phyloP scores from a whole-genome alignment of 1,140 invertebrate species.

The Choristoneura fumiferana region DNA sequence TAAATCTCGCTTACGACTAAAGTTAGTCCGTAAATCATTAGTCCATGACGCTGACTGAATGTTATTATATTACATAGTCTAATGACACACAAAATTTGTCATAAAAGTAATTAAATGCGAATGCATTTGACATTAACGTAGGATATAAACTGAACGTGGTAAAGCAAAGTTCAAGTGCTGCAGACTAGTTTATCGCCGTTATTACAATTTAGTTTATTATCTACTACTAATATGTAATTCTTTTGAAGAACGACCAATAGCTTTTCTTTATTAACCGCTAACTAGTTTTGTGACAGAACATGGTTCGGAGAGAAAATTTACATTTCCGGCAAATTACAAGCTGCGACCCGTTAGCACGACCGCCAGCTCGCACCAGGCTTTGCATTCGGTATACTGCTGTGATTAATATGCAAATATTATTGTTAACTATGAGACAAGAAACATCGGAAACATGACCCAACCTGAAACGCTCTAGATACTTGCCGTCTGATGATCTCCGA shows the following conservation, averaged over 20 bases:
- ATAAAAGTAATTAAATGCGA: slow-evolving; percentile 46
- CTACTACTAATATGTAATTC: too few species aligned
- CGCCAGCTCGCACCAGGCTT: not conserved
- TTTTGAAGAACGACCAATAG: too few species aligned
- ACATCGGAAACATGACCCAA: not conserved
- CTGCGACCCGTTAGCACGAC: not conserved
- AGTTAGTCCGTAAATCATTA: slow-evolving; percentile 66
- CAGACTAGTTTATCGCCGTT: too few species aligned
- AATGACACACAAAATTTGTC: slow-evolving; percentile 54
- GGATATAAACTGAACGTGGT: not conserved
- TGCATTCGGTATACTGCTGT: slow-evolving; percentile 7
- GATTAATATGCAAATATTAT: slow-evolving; percentile 10
- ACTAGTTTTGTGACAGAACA: slow-evolving; percentile 4
- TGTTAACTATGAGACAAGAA: not conserved
- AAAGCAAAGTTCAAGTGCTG: not conserved
- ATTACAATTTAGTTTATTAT: too few species aligned
- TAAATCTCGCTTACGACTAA: slow-evolving; percentile 70
- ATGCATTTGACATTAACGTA: slow-evolving; percentile 28
- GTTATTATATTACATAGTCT: slow-evolving; percentile 63
- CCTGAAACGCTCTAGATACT: too few species aligned
- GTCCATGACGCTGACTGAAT: slow-evolving; percentile 50
- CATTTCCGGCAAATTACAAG: slow-evolving; percentile 18
- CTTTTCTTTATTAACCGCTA: slow-evolving; percentile 13
- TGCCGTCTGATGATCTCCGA: too few species aligned
- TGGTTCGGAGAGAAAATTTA: slow-evolving; percentile 4